These are phyloP conservation scores for Actinostola sp. DNA, from an alignment of 92 coral and sea anemone genomes.

Conservation along the genomic window DNA sequence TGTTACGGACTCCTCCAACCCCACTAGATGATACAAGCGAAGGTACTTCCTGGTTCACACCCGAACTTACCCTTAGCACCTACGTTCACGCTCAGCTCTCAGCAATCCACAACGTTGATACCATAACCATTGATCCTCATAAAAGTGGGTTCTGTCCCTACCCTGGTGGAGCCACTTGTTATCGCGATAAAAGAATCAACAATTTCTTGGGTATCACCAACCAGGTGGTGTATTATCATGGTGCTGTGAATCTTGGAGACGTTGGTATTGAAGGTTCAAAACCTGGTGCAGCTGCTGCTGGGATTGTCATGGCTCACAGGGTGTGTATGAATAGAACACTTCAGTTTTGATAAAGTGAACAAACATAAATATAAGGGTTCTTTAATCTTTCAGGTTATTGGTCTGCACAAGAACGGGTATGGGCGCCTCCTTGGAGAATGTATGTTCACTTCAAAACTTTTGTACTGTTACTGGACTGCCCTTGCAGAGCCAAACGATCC, in stretches of 20 bases:
- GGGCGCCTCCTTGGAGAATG: slow-evolving; percentile 89
- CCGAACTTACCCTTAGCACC: slow-evolving; percentile 65
- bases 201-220: slow-evolving; percentile 72
- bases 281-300: slow-evolving; percentile 97
- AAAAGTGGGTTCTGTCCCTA: slow-evolving; percentile 91
- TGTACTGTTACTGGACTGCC: slow-evolving; percentile 84
- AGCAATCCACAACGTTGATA: slow-evolving; percentile 67
- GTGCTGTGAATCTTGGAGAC: slow-evolving; percentile 62
- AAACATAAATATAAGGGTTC: too few species aligned
- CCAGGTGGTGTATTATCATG: slow-evolving; percentile 73
- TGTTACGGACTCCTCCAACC: slow-evolving; percentile 72
- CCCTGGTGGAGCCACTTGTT: slow-evolving; percentile 90
- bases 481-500: slow-evolving; percentile 70
- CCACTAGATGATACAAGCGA: slow-evolving; percentile 5
- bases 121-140: slow-evolving; percentile 92
- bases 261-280: slow-evolving; percentile 87
- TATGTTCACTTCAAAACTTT: slow-evolving; percentile 79
- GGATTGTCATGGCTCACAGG: slow-evolving; percentile 84
- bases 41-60: slow-evolving; percentile 63
- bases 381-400: slow-evolving; percentile 71
- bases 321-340: too few species aligned
- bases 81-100: slow-evolving; percentile 61
- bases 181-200: slow-evolving; percentile 81
- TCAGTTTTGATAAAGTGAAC: too few species aligned
- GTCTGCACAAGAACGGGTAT: slow-evolving; percentile 82